Evolutionary conservation across 2,888 invertebrate species (phyloP).

Genomic region (Trypoxylon attenuatum): DNA sequence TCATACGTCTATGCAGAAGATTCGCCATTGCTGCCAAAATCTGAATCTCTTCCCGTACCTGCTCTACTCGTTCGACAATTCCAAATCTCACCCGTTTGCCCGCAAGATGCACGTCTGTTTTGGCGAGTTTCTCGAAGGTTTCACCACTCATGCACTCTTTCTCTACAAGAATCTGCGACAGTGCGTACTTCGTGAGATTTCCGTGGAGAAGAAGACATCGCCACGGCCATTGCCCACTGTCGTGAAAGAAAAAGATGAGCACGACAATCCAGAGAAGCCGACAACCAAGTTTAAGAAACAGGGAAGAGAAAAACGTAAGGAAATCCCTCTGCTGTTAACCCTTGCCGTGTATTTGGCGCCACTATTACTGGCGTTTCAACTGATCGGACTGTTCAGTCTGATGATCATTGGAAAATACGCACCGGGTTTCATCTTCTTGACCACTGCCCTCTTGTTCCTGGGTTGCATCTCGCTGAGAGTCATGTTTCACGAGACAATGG

Average conservation of each 20-base stretch:
- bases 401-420: slow-evolving; percentile 65
- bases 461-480: slow-evolving; percentile 66
- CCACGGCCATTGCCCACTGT: no score
- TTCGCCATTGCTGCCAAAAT: slow-evolving; percentile 73
- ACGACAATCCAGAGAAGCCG: neutral
- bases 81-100: slow-evolving; percentile 65
- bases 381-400: slow-evolving; percentile 59
- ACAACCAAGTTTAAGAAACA: slow-evolving; percentile 32
- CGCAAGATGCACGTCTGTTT: slow-evolving; percentile 64
- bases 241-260: neutral
- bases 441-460: slow-evolving; percentile 64
- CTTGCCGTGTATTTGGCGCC: slow-evolving; percentile 66
- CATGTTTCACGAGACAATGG: slow-evolving; percentile 56
- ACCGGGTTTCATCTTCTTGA: slow-evolving; percentile 70
- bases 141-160: slow-evolving; percentile 58
- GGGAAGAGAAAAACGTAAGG: slow-evolving; percentile 55
- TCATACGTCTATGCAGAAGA: slow-evolving; percentile 68
- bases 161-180: slow-evolving; percentile 56
- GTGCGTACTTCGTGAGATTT: slow-evolving; percentile 34
- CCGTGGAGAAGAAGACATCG: slow-evolving; percentile 3
- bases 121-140: slow-evolving; percentile 51
- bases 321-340: slow-evolving; percentile 50
- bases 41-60: slow-evolving; percentile 70
- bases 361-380: slow-evolving; percentile 60
- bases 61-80: slow-evolving; percentile 69